A percentile compares a stretch with the other conserved stretches of the same genome.
Evolutionary conservation across 2,113 vertebrate species (phyloP).

Genomic region (Channa maculata): DNA sequence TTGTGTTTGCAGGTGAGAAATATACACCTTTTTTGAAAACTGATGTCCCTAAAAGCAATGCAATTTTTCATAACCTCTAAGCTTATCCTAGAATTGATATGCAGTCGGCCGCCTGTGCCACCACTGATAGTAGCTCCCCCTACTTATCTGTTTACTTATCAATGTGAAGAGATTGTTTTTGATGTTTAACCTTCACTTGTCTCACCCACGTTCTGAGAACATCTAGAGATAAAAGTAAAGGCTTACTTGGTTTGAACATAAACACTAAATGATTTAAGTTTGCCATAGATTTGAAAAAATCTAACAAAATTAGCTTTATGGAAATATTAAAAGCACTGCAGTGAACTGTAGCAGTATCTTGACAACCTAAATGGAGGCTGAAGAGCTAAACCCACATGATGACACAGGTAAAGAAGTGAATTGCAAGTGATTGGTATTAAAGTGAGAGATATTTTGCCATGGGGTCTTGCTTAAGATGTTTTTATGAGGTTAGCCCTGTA

Average conservation of each 20-base stretch:
- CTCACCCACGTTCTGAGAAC: background rate
- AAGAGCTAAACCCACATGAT: background rate
- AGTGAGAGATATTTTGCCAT: conserved; percentile 1
- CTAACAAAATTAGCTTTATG: background rate
- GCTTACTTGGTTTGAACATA: background rate
- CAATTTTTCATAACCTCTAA: too few species aligned
- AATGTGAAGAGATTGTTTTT: conserved; percentile 4
- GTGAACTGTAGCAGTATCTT: background rate
- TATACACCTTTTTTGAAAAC: background rate
- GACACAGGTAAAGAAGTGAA: background rate
- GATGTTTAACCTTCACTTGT: conserved; percentile 54
- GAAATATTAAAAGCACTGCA: background rate
- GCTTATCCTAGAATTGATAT: conserved; percentile 24
- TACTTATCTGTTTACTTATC: conserved; percentile 35
- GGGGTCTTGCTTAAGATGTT: background rate
- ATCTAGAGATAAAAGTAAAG: conserved; percentile 24
- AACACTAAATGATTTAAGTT: background rate
- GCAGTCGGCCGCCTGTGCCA: conserved; percentile 12
- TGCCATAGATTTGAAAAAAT: background rate
- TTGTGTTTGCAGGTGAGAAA: conserved; percentile 12
- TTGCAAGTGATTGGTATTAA: background rate
- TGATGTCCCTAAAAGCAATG: background rate
- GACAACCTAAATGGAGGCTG: background rate
- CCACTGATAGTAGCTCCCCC: conserved; percentile 27
- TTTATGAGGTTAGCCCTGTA: conserved; percentile 19